A percentile compares a stretch with the other conserved stretches of the same genome.
Conservation (phyloP, 2,113 vertebrate species). For the Carettochelys insculpta region DNA sequence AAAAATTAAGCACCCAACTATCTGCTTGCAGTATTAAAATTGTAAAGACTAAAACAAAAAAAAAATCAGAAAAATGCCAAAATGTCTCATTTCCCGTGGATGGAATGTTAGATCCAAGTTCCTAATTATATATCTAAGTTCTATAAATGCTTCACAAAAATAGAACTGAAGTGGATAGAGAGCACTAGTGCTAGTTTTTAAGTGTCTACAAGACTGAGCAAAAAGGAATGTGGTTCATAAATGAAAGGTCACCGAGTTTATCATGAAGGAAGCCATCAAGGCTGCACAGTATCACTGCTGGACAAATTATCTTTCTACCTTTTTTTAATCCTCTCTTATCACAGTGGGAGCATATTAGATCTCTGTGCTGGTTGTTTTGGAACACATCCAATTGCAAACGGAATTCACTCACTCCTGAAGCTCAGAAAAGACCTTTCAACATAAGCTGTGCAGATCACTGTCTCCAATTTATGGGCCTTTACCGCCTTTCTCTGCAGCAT, state of each 20-base stretch:
- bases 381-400: constrained; percentile 45
- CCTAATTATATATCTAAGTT: background rate
- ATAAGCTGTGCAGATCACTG: constrained; percentile 60
- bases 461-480: constrained; percentile 19
- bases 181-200: background rate
- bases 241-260: constrained; percentile 42
- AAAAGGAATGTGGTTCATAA: background rate
- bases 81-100: background rate
- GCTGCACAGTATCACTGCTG: constrained; percentile 42
- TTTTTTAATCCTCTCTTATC: constrained; percentile 58
- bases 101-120: background rate
- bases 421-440: constrained; percentile 38
- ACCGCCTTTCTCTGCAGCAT: constrained; percentile 21
- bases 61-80: background rate
- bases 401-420: constrained; percentile 53
- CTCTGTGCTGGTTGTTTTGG: constrained; percentile 34
- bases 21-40: background rate
- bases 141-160: background rate
- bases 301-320: constrained; percentile 64
- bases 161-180: background rate
- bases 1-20: rapidly evolving
- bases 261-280: constrained; percentile 44
- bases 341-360: constrained; percentile 48
- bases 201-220: background rate
- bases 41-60: background rate